Evolutionary conservation across 2,113 vertebrate genomes (phyloP).

Genomic region (Puntigrus tetrazona): DNA sequence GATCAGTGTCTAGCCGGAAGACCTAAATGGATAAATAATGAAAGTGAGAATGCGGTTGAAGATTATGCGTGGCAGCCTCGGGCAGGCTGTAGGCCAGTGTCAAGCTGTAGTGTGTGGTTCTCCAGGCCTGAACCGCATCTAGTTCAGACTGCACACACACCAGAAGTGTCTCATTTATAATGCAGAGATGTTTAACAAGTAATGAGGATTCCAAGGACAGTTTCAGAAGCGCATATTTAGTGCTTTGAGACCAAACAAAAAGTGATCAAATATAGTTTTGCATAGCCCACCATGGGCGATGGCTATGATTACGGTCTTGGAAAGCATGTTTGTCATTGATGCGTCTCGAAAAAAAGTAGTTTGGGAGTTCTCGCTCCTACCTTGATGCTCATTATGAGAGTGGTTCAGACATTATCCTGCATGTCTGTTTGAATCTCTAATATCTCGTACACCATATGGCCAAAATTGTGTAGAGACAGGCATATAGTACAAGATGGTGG

Average conservation of each 20-base stretch:
- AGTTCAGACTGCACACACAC: background rate
- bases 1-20: slow-evolving; percentile 18
- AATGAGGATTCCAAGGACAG: slow-evolving; percentile 33
- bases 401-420: background rate
- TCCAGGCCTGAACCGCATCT: slow-evolving; percentile 31
- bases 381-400: background rate
- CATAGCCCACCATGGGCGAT: background rate
- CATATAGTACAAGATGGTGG: background rate
- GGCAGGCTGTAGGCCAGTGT: slow-evolving; percentile 57
- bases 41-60: slow-evolving; percentile 26
- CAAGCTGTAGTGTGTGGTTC: slow-evolving; percentile 49
- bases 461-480: background rate
- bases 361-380: background rate
- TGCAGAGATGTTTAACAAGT: slow-evolving; percentile 43
- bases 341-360: background rate
- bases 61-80: slow-evolving; percentile 46
- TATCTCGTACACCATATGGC: background rate
- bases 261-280: background rate
- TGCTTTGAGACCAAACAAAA: slow-evolving; percentile 11
- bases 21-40: slow-evolving; percentile 48
- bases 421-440: background rate
- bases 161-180: slow-evolving; percentile 41
- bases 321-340: slow-evolving; percentile 14
- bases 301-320: background rate
- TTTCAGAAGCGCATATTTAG: background rate